Conservation (phyloP, 2,113 vertebrate genomes). For the Pedionomus torquatus region DNA sequence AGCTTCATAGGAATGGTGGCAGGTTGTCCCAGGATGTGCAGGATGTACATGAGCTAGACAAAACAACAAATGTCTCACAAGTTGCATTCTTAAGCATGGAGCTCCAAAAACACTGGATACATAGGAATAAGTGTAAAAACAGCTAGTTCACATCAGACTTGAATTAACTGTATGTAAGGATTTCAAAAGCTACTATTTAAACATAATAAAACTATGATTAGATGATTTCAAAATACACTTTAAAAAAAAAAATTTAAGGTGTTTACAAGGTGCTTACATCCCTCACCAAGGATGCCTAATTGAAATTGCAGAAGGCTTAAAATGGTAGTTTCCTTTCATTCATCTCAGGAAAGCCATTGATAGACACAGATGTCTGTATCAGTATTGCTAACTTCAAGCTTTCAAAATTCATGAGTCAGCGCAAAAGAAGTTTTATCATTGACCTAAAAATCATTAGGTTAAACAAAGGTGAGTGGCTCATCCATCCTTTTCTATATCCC, state of each 20-base stretch:
- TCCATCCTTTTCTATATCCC: not conserved
- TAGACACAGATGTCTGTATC: not conserved
- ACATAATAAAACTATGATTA: not conserved
- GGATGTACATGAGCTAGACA: not conserved
- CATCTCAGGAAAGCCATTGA: not conserved
- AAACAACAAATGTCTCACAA: not conserved
- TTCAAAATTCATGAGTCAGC: not conserved
- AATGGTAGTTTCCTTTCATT: not conserved
- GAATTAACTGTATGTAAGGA: not conserved
- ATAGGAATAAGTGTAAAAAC: not conserved
- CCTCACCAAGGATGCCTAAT: accelerated
- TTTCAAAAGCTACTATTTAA: not conserved
- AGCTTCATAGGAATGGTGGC: not conserved
- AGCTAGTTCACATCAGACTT: not conserved
- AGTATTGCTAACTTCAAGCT: not conserved
- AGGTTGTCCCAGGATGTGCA: not conserved
- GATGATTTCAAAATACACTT: not conserved
- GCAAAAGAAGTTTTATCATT: not conserved
- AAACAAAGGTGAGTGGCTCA: not conserved
- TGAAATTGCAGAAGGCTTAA: not conserved
- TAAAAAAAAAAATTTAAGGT: not conserved
- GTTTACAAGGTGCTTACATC: not conserved
- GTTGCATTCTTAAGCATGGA: not conserved
- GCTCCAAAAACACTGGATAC: not conserved
- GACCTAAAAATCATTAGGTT: constrained; percentile 36